Base-by-base conservation (phyloP, 2,797 vertebrate genomes). In the Rallus crepitans region DNA sequence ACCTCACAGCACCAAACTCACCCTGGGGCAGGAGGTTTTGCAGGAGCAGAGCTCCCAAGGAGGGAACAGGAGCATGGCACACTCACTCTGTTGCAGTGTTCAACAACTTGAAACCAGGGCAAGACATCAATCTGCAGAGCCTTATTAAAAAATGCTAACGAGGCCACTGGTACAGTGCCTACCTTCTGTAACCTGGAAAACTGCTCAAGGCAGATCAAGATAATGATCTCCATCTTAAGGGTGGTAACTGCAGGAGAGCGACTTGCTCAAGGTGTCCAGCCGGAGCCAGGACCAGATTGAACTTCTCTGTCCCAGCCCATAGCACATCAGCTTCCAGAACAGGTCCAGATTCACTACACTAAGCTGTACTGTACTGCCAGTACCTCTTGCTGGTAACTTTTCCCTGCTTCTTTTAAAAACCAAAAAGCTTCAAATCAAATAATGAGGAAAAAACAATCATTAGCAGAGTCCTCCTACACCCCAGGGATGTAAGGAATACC, bases 101-200 rank as follows among this genome's bases (percentile, higher is more conserved):
- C 42, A 1, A 2, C 63, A 33, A 3, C 64, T 27, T 33, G 73
- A 65, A 92, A 88, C 45, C 83, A 91, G 92, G 90, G 33, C 87
- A 66, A 50, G 61, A 21, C 70, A 87, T 15, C 73, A 20, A 66
- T 61, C 81, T 65, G 52, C 87, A 65, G 1, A 81, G 52, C 69
- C 81, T 84, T 35, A 73, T 81, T 93, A 82, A 73, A 70, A 81
- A 60, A 68, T 7, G 45, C 55, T 93, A 87, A 89, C 11, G 85
- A 95, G 92, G 95, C 79, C 92, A 78, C 9, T 15, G 53, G 70
- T 47, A 18, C 35, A 0, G 6, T 33, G 85, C 75, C 88, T n/a
- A 50, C 53, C 84, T 81, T 47, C 87, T n/a, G 75, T 52, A 89
- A 63, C 75, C 88, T 60, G 87, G 77, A 75, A 89, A 93, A 66